Percentiles rank a stretch among this genome's conserved stretches.
phyloP scores from a whole-genome alignment of 2,888 invertebrate species.

The Tillus elongatus region DNA sequence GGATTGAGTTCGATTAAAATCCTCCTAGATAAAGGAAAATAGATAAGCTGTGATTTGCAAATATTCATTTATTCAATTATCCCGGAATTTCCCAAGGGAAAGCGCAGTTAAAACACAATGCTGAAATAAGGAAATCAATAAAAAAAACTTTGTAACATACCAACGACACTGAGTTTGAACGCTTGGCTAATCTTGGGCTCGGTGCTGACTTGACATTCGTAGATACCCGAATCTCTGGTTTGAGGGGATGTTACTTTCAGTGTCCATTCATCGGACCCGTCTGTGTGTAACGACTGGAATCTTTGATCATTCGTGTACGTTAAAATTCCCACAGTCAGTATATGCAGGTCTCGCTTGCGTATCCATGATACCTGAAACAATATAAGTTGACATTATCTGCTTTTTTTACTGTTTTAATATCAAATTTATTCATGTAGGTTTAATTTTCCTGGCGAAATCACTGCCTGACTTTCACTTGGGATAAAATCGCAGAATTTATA shows the following conservation, averaged over 20 bases:
- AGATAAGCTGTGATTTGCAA: too few relatives aligned
- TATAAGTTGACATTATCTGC: background rate
- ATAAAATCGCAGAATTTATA: too few relatives aligned
- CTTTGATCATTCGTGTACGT: conserved; percentile 67
- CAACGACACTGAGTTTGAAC: conserved; percentile 65
- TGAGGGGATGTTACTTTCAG: conserved; percentile 61
- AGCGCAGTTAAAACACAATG: too few relatives aligned
- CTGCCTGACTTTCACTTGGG: too few relatives aligned
- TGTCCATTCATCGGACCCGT: conserved; percentile 65
- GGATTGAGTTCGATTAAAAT: too few relatives aligned
- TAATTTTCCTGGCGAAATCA: too few relatives aligned
- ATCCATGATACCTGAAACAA: conserved; percentile 74
- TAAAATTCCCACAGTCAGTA: conserved; percentile 61
- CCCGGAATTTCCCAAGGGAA: too few relatives aligned
- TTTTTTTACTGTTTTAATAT: background rate
- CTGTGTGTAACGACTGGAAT: conserved; percentile 60
- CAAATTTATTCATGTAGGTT: background rate
- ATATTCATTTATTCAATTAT: too few relatives aligned
- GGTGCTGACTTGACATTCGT: conserved; percentile 70
- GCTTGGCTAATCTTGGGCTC: conserved; percentile 71
- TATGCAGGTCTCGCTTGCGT: conserved; percentile 71
- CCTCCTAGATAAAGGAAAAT: too few relatives aligned
- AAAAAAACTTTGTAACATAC: conserved; percentile 45
- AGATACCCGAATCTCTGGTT: conserved; percentile 58
- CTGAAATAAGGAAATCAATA: conserved; percentile 10